These are phyloP conservation scores for Oreochromis tanganicae DNA, from an alignment of 2,113 vertebrate genomes.

Conservation along the genomic window DNA sequence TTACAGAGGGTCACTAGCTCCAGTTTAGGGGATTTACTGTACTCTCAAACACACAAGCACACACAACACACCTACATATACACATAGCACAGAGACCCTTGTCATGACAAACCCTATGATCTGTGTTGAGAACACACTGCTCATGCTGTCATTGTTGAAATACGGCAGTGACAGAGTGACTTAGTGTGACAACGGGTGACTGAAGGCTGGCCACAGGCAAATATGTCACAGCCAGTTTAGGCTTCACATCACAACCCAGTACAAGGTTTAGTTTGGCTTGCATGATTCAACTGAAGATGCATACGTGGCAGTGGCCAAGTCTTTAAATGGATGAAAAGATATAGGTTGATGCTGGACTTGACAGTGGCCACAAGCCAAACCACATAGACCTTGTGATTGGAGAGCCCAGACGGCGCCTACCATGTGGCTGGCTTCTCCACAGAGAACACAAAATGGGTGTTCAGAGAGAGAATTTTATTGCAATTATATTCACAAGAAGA, in stretches of 20 bases:
- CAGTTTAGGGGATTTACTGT: constrained; percentile 66
- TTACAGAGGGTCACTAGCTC: constrained; percentile 62
- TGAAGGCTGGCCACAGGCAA: constrained; percentile 56
- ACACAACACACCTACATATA: background rate
- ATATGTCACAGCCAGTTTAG: constrained; percentile 61
- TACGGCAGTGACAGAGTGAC: constrained; percentile 49
- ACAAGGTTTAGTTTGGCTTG: constrained; percentile 14
- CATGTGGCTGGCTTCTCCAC: background rate
- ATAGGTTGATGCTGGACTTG: constrained; percentile 34
- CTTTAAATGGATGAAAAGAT: constrained; percentile 48
- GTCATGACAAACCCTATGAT: constrained; percentile 49
- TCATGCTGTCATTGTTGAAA: constrained; percentile 54
- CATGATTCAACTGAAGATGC: constrained; percentile 40
- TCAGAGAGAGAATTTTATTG: constrained; percentile 10
- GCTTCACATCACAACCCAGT: constrained; percentile 29
- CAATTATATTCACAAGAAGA: constrained; percentile 33
- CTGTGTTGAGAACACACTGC: constrained; percentile 37
- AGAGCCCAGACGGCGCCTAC: background rate
- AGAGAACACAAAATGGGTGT: constrained; percentile 8
- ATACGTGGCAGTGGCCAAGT: constrained; percentile 23
- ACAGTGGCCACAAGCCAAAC: constrained; percentile 38
- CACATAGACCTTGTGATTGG: background rate
- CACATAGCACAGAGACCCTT: background rate
- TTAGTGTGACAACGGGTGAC: constrained; percentile 47
- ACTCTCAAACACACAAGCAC: background rate